Percentiles rank a stretch among this genome's conserved stretches.
Evolutionary conservation across 2,888 invertebrate species (phyloP).

Genomic region (Schizaphis graminum): DNA sequence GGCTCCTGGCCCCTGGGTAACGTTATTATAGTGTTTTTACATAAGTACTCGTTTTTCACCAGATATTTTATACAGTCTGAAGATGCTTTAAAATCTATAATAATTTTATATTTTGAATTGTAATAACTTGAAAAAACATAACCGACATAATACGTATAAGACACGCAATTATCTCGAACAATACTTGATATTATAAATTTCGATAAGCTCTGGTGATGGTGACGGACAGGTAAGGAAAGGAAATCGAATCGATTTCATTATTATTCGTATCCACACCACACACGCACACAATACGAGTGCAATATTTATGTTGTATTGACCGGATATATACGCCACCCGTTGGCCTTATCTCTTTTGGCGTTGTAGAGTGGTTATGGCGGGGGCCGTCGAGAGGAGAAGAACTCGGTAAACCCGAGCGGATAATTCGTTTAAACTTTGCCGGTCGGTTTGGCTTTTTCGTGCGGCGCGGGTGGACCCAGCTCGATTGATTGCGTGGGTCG

Average conservation of each 20-base stretch:
- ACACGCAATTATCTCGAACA: background rate
- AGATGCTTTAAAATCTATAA: background rate
- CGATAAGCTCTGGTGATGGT: background rate
- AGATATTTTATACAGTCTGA: background rate
- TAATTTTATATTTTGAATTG: background rate
- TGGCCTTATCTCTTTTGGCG: background rate
- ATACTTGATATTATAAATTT: background rate
- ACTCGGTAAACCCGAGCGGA: slow-evolving; percentile 41
- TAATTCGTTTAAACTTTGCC: slow-evolving; percentile 62
- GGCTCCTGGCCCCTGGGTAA: background rate
- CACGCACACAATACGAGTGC: background rate
- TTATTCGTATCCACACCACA: background rate
- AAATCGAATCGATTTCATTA: background rate
- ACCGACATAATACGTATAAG: too few relatives aligned
- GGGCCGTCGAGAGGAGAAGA: too few relatives aligned
- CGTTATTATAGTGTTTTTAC: background rate
- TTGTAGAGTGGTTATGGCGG: background rate
- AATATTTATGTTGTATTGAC: background rate
- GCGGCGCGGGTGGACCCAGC: slow-evolving; percentile 20
- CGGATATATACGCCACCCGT: background rate
- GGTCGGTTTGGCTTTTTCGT: slow-evolving; percentile 60
- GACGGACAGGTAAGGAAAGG: background rate
- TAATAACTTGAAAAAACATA: too few relatives aligned
- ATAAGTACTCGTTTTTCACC: background rate
- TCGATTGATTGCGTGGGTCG: slow-evolving; percentile 48